A percentile compares a stretch with the other conserved stretches of the same genome.
Evolutionary conservation across 1,140 invertebrate genomes (phyloP).

Genomic region (Drosophila nigrodunni): DNA sequence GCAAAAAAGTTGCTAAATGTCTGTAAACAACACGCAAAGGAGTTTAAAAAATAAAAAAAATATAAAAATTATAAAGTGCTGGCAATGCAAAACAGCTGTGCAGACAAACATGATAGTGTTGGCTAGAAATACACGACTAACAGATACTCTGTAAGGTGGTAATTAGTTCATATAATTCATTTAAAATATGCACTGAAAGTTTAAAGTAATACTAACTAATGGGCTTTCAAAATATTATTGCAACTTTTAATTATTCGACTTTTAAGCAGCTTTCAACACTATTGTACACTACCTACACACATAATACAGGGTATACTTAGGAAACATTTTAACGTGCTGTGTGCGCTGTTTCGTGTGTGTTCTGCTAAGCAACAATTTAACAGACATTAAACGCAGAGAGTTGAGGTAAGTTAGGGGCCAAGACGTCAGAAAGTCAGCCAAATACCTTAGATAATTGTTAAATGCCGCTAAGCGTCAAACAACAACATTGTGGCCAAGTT

Average conservation of each 20-base stretch:
- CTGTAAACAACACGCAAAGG: constrained; percentile 33
- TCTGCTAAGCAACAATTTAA: constrained; percentile 30
- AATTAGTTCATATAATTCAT: not conserved
- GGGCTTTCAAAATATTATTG: no score
- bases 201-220: no score
- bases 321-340: constrained; percentile 25
- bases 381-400: constrained; percentile 27
- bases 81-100: constrained; percentile 26
- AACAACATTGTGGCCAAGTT: constrained; percentile 10
- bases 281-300: no score
- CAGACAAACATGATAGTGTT: not conserved
- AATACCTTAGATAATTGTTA: constrained; percentile 35
- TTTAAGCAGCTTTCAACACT: not conserved
- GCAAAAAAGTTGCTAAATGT: constrained; percentile 44
- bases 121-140: not conserved
- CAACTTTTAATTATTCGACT: not conserved
- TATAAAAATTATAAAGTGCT: constrained; percentile 6
- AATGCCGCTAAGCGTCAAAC: not conserved
- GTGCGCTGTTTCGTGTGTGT: constrained; percentile 1
- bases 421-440: constrained; percentile 4
- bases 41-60: constrained; percentile 12
- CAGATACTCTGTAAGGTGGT: not conserved
- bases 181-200: no score
- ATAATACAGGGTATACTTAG: constrained; percentile 13
- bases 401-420: not conserved